These are phyloP conservation scores for Carabus problematicus DNA, from an alignment of 2,888 invertebrate species.

Conservation along the genomic window DNA sequence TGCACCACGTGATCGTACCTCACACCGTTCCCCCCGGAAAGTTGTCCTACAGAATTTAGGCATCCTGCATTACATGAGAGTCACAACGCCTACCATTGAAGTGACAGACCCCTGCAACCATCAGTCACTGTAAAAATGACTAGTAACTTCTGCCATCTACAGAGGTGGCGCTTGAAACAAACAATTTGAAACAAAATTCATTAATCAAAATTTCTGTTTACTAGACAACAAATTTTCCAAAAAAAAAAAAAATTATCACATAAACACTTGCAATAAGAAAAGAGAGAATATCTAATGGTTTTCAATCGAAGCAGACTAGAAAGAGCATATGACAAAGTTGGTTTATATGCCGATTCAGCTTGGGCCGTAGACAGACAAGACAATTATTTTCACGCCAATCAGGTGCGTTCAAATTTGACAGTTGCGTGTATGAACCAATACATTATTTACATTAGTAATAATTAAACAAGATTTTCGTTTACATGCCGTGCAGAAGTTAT, in stretches of 20 bases:
- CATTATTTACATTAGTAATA: neutral
- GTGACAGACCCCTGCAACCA: neutral
- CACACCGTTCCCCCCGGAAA: no score
- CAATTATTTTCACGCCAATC: conserved; percentile 52
- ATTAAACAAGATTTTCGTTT: neutral
- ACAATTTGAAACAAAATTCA: conserved; percentile 29
- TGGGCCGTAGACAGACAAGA: conserved; percentile 50
- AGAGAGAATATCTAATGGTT: conserved; percentile 19
- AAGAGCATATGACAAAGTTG: conserved; percentile 55
- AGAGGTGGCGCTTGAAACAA: conserved; percentile 28
- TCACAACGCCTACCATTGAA: no score
- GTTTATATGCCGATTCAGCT: conserved; percentile 53
- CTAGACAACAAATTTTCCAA: conserved; percentile 26
- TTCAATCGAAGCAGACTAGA: conserved; percentile 50
- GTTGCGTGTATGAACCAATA: neutral
- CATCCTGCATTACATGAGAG: no score
- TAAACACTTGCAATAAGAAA: neutral
- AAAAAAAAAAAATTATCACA: conserved; percentile 15
- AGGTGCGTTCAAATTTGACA: conserved; percentile 48
- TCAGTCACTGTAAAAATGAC: neutral
- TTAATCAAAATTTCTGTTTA: conserved; percentile 37
- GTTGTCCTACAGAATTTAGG: no score
- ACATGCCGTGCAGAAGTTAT: conserved; percentile 51
- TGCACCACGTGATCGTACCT: no score
- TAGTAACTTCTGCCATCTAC: conserved; percentile 32